These are phyloP conservation scores for Mohoua ochrocephala DNA, from an alignment of 2,113 vertebrate genomes.

Conservation along the genomic window DNA sequence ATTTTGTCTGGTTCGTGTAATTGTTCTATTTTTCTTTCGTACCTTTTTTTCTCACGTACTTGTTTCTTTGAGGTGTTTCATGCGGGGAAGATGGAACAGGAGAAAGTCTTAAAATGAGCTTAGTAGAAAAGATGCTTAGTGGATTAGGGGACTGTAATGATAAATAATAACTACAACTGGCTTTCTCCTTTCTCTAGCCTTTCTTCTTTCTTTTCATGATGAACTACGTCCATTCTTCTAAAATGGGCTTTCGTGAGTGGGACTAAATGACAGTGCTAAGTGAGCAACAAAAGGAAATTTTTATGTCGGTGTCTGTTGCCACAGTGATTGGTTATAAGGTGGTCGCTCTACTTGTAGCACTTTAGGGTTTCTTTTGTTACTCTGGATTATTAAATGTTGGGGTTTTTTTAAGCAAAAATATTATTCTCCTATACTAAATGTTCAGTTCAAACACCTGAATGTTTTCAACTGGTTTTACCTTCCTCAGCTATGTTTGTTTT, in stretches of 20 bases:
- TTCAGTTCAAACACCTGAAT: not conserved
- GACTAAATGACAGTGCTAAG: not conserved
- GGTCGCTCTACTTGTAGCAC: not conserved
- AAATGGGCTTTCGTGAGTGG: not conserved
- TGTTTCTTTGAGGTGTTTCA: not conserved
- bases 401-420: not conserved
- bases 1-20: not conserved
- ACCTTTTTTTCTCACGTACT: not conserved
- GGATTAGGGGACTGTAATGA: not conserved
- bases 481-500: rapidly evolving
- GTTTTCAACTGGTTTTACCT: not conserved
- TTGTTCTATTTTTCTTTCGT: not conserved
- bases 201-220: not conserved
- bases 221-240: not conserved
- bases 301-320: rapidly evolving
- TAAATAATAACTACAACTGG: not conserved
- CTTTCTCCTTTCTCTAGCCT: not conserved
- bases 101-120: not conserved
- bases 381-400: not conserved
- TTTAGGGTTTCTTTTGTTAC: not conserved
- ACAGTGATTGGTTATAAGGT: not conserved
- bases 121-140: not conserved
- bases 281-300: not conserved
- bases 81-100: rapidly evolving
- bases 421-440: rapidly evolving